phyloP scores from a whole-genome alignment of 2,113 vertebrate genomes.

The Phyllostomus discolor region DNA sequence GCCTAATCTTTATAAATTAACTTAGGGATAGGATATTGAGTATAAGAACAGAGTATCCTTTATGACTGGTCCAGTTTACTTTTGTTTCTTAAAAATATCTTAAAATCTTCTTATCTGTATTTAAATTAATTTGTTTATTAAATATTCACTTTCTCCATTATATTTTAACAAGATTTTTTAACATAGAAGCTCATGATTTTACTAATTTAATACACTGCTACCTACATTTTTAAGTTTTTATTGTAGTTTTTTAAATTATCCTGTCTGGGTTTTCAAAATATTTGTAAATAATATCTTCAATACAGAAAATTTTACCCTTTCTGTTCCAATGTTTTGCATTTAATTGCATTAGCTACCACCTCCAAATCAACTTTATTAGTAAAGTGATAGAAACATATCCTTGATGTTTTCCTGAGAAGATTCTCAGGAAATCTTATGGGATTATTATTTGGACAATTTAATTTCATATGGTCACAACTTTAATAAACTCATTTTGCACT shows the following conservation, averaged over 20 bases:
- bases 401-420: background rate
- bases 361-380: background rate
- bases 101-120: background rate
- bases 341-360: background rate
- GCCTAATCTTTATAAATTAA: background rate
- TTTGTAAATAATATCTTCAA: background rate
- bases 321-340: background rate
- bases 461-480: background rate
- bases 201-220: background rate
- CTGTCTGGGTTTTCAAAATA: background rate
- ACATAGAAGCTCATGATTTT: background rate
- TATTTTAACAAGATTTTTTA: background rate
- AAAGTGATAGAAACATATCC: background rate
- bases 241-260: background rate
- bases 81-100: background rate
- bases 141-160: no score
- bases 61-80: background rate
- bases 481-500: background rate
- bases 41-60: background rate
- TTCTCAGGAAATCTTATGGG: no score
- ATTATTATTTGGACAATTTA: background rate
- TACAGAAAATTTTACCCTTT: background rate
- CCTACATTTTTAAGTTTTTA: background rate
- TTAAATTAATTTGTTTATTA: no score
- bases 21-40: background rate